A percentile compares a stretch with the other conserved stretches of the same genome.
Evolutionary conservation across 2,888 invertebrate species (phyloP).

Genomic region (Nephrocerus scutellatus): DNA sequence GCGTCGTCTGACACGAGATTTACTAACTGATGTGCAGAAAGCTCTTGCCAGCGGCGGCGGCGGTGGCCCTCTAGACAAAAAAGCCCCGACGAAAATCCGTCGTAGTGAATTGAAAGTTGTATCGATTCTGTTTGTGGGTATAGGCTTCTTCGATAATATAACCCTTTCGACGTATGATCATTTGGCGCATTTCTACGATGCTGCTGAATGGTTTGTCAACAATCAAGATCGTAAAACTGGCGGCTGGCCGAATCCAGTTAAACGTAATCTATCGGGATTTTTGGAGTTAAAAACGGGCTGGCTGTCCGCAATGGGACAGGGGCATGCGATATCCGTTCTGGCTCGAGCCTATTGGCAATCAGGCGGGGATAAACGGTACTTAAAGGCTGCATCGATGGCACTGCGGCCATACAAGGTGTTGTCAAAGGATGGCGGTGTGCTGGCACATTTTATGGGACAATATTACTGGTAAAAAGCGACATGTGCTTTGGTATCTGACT

Average conservation of each 20-base stretch:
- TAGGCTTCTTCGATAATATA: constrained; percentile 68
- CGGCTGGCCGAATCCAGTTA: constrained; percentile 90
- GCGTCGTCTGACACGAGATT: constrained; percentile 77
- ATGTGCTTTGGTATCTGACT: too few species aligned
- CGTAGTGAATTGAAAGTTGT: constrained; percentile 52
- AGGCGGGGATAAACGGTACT: constrained; percentile 64
- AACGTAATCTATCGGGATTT: constrained; percentile 66
- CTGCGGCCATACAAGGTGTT: constrained; percentile 69
- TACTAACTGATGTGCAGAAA: constrained; percentile 86
- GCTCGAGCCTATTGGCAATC: constrained; percentile 84
- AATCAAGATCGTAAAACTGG: constrained; percentile 79
- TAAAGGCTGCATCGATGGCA: constrained; percentile 75
- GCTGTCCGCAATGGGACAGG: constrained; percentile 99
- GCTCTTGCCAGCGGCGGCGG: constrained; percentile 59
- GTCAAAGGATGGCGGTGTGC: constrained; percentile 72
- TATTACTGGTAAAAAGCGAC: constrained; percentile 73
- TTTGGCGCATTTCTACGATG: constrained; percentile 82
- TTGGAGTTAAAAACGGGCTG: constrained; percentile 78
- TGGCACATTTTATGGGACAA: constrained; percentile 76
- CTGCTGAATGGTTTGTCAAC: constrained; percentile 86
- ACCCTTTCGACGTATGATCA: constrained; percentile 78
- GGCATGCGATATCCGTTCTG: constrained; percentile 92
- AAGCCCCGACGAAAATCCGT: constrained; percentile 34
- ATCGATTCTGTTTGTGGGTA: constrained; percentile 61
- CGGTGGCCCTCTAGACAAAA: constrained; percentile 32